Base-by-base conservation (phyloP, 2,888 invertebrate genomes). In the Allophyes oxyacanthae region DNA sequence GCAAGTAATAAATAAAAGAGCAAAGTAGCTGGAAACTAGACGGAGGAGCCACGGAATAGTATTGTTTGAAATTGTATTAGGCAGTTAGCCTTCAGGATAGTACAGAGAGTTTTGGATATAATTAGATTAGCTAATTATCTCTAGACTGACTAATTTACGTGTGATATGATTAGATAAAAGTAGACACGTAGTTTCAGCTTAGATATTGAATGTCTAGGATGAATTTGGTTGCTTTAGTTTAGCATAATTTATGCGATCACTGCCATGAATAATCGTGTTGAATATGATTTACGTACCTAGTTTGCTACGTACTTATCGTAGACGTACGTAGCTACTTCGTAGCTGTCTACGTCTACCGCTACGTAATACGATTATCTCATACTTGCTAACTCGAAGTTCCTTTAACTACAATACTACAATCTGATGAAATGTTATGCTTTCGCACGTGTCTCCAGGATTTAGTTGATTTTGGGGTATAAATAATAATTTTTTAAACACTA, bases 1-100 rank as follows among this genome's bases (percentile, higher is more conserved):
- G 86, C 87, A 84, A 89, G 92, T 91, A 91, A 92, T 93, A 93
- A 92, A 92, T 92, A 92, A 90, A 81, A 85, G 86, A 87, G 85
- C 81, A 89, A 84, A 88, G 87, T 81, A 83, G 72, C 74, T 82
- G 75, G 80, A 63, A 78, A 81, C 77, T 81, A 80, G 77, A 81
- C 67, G 75, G 77, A 78, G 79, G 81, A 82, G 84, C 88, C 84
- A 79, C 84, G 83, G 84, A 89, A 91, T 88, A 83, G 87, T 81
- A 85, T 87, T 90, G 87, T 89, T 85, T 85, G 85, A 85, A 90
- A 90, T 89, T 87, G 78, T 85, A 85, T 88, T 84, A 85, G 76
- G 53, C 42, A 60, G 55, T 49, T 64, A 78, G 77, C 73, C 77
- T 72, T 50, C 57, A 60, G 62, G 48, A 70, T 70, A 72, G 70